Evolutionary conservation across 2,888 invertebrate genomes (phyloP).

Genomic region (Agriopis marginaria): DNA sequence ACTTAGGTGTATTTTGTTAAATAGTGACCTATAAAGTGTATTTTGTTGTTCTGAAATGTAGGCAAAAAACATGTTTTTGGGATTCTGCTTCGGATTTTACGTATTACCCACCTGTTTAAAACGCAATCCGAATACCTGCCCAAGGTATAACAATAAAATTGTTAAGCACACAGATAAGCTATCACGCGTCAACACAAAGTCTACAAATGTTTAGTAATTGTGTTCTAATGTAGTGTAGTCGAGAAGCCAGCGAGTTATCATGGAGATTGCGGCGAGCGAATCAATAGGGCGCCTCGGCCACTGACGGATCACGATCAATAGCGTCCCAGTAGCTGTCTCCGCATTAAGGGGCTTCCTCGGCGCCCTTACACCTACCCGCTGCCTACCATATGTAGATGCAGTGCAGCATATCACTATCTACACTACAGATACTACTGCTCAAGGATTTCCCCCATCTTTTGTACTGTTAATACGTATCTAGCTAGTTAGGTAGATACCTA

Average conservation of each 20-base stretch:
- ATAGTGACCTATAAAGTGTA: no score
- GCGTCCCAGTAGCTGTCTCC: constrained; percentile 84
- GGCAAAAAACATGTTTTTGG: no score
- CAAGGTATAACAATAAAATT: constrained; percentile 2
- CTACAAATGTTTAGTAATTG: constrained; percentile 58
- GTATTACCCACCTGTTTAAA: no score
- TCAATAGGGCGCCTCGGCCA: constrained; percentile 84
- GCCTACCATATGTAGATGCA: constrained; percentile 62
- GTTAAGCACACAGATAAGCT: constrained; percentile 45
- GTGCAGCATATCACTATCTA: constrained; percentile 37
- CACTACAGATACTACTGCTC: constrained; percentile 18
- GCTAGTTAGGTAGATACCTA: background rate
- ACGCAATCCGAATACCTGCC: no score
- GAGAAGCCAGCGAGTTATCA: constrained; percentile 83
- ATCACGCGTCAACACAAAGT: constrained; percentile 50
- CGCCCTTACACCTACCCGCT: constrained; percentile 83
- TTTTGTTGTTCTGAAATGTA: no score
- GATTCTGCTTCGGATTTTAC: no score
- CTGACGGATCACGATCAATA: constrained; percentile 86
- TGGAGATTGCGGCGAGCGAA: constrained; percentile 86
- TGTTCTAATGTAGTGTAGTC: constrained; percentile 70
- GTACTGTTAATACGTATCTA: constrained; percentile 7
- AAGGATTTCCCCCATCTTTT: constrained; percentile 33
- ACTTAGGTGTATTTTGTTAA: no score
- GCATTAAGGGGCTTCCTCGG: constrained; percentile 85